These are phyloP conservation scores for Epinephelus moara DNA, from an alignment of 2,113 vertebrate genomes.

Conservation along the genomic window DNA sequence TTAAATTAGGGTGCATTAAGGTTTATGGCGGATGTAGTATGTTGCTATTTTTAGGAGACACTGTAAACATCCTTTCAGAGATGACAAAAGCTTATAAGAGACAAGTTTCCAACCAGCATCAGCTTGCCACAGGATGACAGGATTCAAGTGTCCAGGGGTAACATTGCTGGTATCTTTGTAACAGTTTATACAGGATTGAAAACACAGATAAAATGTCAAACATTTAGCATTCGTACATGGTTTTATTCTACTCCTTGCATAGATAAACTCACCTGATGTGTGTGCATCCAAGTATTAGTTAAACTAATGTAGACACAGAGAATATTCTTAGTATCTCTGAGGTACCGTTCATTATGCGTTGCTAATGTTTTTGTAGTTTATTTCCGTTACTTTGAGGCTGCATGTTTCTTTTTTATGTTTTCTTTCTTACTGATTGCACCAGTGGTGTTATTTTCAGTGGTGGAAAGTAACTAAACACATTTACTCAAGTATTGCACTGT, in stretches of 20 bases:
- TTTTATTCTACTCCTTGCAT: neutral
- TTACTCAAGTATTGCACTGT: no score
- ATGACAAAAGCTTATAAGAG: neutral
- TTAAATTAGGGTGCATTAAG: slow-evolving; percentile 5
- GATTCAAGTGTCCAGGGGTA: neutral
- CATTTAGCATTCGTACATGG: neutral
- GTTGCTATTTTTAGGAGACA: neutral
- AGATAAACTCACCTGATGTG: neutral
- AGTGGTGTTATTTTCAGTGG: neutral
- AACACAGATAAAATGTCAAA: neutral
- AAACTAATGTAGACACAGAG: neutral
- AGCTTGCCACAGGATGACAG: neutral
- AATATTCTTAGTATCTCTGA: neutral
- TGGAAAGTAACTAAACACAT: no score
- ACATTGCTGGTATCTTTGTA: neutral
- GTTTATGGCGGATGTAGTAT: neutral
- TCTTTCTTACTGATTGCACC: neutral
- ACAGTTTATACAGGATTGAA: neutral
- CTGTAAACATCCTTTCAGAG: neutral
- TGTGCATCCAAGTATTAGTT: neutral
- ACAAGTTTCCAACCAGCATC: neutral
- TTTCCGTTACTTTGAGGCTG: neutral
- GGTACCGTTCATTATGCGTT: neutral
- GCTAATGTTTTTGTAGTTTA: neutral
- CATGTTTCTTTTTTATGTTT: neutral